Evolutionary conservation across 2,797 vertebrate genomes (phyloP).

Genomic region (Aulostomus chinensis): DNA sequence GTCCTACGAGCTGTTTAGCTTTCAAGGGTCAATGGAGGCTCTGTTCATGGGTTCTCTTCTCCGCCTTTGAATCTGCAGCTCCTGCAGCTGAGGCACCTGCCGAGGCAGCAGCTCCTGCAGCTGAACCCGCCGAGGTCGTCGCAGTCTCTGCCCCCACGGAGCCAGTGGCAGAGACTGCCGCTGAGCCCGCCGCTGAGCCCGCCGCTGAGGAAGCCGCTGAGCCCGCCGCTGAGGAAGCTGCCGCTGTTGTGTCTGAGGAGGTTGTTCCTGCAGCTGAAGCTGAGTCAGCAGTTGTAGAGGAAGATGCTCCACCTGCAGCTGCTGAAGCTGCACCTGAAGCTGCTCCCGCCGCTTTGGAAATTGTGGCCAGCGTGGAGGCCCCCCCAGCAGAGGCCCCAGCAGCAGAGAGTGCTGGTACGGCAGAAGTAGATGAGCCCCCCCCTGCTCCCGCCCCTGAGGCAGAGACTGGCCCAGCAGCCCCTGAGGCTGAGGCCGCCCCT

Average conservation of each 20-base stretch:
- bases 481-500: constrained; percentile 45
- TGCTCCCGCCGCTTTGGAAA: neutral
- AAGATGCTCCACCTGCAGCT: constrained; percentile 16
- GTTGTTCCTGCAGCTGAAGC: constrained; percentile 2
- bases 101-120: constrained; percentile 17
- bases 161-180: constrained; percentile 21
- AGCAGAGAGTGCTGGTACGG: constrained; percentile 59
- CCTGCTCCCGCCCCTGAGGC: constrained; percentile 33
- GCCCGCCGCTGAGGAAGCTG: constrained; percentile 2
- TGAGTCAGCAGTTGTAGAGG: constrained; percentile 23
- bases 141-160: constrained; percentile 26
- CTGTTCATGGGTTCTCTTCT: constrained; percentile 3
- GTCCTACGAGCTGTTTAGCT: too few relatives aligned
- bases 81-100: constrained; percentile 10
- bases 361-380: neutral
- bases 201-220: constrained; percentile 10
- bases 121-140: constrained; percentile 25
- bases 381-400: constrained; percentile 35
- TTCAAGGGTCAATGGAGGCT: too few relatives aligned
- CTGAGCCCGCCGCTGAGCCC: constrained; percentile 9
- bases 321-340: constrained; percentile 7
- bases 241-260: neutral
- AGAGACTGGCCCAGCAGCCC: constrained; percentile 37
- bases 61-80: constrained; percentile 6
- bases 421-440: constrained; percentile 53